These are phyloP conservation scores for Pteromalus puparum DNA, from an alignment of 1,140 invertebrate genomes.

Conservation along the genomic window DNA sequence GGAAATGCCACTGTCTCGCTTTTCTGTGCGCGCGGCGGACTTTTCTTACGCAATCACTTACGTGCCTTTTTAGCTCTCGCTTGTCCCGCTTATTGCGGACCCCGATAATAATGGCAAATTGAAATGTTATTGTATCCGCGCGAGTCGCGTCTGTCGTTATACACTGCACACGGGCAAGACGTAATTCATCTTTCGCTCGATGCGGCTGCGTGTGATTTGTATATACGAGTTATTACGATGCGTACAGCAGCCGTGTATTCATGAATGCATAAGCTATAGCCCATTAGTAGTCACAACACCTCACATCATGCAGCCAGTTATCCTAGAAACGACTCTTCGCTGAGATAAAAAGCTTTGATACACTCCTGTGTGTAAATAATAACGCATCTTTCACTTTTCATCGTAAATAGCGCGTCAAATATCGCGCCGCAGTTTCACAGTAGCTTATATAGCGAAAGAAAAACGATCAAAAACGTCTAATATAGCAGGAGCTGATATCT, in stretches of 20 bases:
- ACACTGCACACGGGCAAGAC: not conserved
- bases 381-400: no score
- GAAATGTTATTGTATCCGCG: not conserved
- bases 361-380: no score
- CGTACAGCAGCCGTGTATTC: no score
- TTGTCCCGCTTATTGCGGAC: not conserved
- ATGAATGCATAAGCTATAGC: no score
- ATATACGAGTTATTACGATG: not conserved
- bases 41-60: slow-evolving; percentile 28
- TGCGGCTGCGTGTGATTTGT: no score
- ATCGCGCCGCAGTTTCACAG: not conserved
- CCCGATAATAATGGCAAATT: not conserved
- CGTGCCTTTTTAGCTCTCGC: not conserved
- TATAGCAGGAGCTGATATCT: no score
- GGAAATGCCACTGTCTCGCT: slow-evolving; percentile 40
- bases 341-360: no score
- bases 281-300: no score
- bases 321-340: no score
- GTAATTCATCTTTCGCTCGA: not conserved
- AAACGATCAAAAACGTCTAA: not conserved
- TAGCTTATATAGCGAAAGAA: not conserved
- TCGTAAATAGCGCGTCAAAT: no score
- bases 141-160: not conserved
- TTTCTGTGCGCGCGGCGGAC: not conserved
- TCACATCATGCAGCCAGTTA: no score